Base-by-base conservation (phyloP, 2,113 vertebrate genomes). In the Catharus bicknelli region DNA sequence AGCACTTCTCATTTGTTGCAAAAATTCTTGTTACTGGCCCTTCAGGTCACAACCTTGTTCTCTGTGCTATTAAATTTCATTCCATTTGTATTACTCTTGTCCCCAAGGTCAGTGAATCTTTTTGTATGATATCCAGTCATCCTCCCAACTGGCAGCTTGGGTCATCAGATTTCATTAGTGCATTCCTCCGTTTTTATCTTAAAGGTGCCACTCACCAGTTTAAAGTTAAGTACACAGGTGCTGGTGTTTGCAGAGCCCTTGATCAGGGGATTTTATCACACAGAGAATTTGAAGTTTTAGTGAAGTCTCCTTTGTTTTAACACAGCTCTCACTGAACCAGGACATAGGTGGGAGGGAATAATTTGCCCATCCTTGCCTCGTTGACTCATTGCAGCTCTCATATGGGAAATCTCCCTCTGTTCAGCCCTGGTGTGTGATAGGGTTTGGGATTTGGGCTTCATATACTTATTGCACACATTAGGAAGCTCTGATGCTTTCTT, bases 21-120 rank as follows among this genome's bases (percentile, higher is more conserved):
- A 62, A 93, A 94, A 63, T 77, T 77, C 75, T 95, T 77, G 79
- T 83, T 86, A 74, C 63, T 70, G 76, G 68, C 79, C 90, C 73
- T 88, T 88, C 53, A 92, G 86, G 80, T 88, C 90, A 88, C 59
- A 78, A 91, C 92, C 88, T 88, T 92, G 83, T 88, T 74, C 55
- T 90, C 43, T 45, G 57, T 63, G 59, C 86, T 88, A 95, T 95
- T 93, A 95, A 58, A 88, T 96, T 95, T 81, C 95, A 86, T 94
- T 90, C 88, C 48, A 67, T 86, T 95, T 90, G 83, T 93, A 81
- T 93, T 90, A 53, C 43, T 91, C 34, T 67, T 42, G 59, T 91
- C 64, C 89, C 68, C 83, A 86, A 90, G 86, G 95, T 90, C 94
- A 88, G 75, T 23, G 43, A 70, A 73, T 83, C 90, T 86, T 67